Evolutionary conservation across 2,113 vertebrate species (phyloP).

Genomic region (Cinclus cinclus): DNA sequence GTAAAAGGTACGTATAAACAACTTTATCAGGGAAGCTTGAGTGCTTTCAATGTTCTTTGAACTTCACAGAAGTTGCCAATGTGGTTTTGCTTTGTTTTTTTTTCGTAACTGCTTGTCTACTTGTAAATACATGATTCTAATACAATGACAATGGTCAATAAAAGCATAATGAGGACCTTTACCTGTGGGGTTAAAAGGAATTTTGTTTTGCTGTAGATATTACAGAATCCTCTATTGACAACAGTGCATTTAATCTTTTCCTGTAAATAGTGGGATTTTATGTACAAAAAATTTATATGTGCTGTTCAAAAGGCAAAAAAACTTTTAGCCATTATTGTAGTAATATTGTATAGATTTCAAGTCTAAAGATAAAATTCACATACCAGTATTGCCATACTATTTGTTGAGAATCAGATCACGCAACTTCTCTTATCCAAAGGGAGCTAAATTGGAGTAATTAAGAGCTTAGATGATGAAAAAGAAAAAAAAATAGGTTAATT

Average conservation of each 20-base stretch:
- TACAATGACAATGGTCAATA: not conserved
- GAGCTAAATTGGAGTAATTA: not conserved
- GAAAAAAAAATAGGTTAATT: not conserved
- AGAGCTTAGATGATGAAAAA: not conserved
- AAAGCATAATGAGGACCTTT: not conserved
- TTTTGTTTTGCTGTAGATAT: not conserved
- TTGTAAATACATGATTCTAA: not conserved
- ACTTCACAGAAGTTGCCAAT: not conserved
- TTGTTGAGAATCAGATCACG: not conserved
- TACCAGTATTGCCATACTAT: not conserved
- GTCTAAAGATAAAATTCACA: not conserved
- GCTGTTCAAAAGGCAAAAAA: not conserved
- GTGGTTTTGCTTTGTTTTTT: not conserved
- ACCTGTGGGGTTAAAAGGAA: not conserved
- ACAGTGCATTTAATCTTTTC: not conserved
- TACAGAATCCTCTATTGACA: not conserved
- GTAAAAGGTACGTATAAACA: not conserved
- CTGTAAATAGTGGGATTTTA: not conserved
- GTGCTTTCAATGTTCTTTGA: not conserved
- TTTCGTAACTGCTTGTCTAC: not conserved
- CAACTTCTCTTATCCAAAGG: not conserved
- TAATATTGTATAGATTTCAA: not conserved
- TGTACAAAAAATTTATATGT: not conserved
- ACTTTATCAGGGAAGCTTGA: not conserved
- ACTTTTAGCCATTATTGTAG: fast-evolving